Evolutionary conservation across 2,113 vertebrate species (phyloP), one percentile per base, ranked within the genome.

Genomic region (Sceloporus tristichus): DNA sequence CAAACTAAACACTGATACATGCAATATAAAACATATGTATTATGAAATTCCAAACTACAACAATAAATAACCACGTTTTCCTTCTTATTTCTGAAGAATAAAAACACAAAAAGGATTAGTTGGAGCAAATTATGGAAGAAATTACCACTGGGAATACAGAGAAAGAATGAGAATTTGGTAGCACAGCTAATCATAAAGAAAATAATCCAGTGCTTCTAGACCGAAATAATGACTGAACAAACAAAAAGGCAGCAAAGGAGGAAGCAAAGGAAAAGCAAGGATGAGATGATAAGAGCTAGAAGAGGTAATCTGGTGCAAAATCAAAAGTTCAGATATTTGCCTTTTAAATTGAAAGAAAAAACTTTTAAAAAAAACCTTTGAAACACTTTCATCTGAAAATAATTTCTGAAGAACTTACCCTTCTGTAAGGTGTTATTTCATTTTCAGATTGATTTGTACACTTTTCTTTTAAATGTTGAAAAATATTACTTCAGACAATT

Each of bases 21-120:
- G 65, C 11, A 76, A 27, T 9, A 65, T 48, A 83, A 66, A 48
- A 86, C 29, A 66, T 74, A 89, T 53, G 91, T 94, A 53, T 79
- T 77, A 90, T 78, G 86, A 91, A 76, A 70, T 9, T 48, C 40
- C 56, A 75, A 93, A 91, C 91, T 42, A 88, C 1, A 91, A 29
- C 53, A 89, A 89, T 74, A 84, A 94, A 91, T 9, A 82, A 23
- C 88, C 79, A 91, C 87, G 83, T 78, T 88, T 62, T 92, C 92
- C 93, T 90, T 91, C 70, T 85, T 94, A 85, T 68, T 93, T 91
- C 90, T 89, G 89, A 86, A 80, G 81, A 95, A 70, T 82, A 84
- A 90, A 94, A 87, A 87, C 54, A 87, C 91, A 62, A 92, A 92
- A 92, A 95, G 91, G 27, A 87, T 66, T 88, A 89, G 9, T 10